Evolutionary conservation across 2,113 vertebrate genomes (phyloP).

Genomic region (Hemibagrus wyckioides): DNA sequence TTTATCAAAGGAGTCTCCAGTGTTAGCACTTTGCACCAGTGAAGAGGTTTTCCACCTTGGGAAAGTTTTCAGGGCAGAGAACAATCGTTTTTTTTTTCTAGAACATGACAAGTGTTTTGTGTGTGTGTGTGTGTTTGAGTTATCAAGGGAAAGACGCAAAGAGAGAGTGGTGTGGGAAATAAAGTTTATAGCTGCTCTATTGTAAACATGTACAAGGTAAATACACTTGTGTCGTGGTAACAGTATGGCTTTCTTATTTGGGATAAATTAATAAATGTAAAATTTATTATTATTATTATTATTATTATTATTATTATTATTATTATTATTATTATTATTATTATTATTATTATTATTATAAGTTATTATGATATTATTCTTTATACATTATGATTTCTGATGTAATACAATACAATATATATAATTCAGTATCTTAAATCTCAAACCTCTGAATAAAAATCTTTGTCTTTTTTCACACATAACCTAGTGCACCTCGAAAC

Average conservation of each 20-base stretch:
- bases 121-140: too few species aligned
- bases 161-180: background rate
- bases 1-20: background rate
- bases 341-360: too few species aligned
- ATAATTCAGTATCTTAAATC: background rate
- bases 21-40: background rate
- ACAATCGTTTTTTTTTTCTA: background rate
- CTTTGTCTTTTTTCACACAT: background rate
- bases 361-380: slow-evolving; percentile 3
- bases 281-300: too few species aligned
- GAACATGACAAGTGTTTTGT: background rate
- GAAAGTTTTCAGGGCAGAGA: background rate
- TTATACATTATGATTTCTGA: background rate
- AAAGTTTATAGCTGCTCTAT: background rate
- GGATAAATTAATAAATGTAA: too few species aligned
- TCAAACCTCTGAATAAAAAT: background rate
- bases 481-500: background rate
- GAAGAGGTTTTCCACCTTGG: background rate
- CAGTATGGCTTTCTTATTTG: background rate
- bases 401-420: background rate
- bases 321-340: too few species aligned
- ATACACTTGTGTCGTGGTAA: background rate
- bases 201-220: background rate
- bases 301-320: too few species aligned
- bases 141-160: too few species aligned